A percentile compares a stretch with the other conserved stretches of the same genome.
Evolutionary conservation across 2,113 vertebrate genomes (phyloP).

Genomic region (Passer montanus): DNA sequence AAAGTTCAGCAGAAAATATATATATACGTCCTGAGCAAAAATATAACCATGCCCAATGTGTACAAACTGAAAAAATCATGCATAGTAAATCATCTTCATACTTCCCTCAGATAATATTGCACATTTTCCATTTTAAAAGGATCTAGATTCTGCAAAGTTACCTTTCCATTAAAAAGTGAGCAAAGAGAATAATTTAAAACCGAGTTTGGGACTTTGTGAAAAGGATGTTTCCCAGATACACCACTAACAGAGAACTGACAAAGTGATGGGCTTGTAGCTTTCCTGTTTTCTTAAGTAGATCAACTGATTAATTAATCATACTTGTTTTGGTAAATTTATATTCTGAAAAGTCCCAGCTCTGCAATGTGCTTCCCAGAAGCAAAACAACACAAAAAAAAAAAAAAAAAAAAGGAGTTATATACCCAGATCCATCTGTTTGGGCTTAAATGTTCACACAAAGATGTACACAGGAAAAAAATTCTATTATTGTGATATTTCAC

Average conservation of each 20-base stretch:
- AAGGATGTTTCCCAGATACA: background rate
- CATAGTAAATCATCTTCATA: conserved; percentile 65
- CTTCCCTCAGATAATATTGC: conserved; percentile 58
- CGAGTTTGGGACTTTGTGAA: background rate
- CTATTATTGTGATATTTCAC: background rate
- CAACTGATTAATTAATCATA: conserved; percentile 64
- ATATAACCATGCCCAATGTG: conserved; percentile 70
- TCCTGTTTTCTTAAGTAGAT: conserved; percentile 6
- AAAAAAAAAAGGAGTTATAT: background rate
- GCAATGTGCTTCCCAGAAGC: background rate
- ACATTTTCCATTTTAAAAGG: conserved; percentile 54
- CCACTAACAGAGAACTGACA: background rate
- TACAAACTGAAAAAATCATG: conserved; percentile 67
- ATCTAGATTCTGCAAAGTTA: conserved; percentile 41
- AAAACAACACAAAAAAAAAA: background rate
- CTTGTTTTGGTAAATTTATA: conserved; percentile 25
- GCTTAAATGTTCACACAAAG: background rate
- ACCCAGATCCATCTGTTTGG: background rate
- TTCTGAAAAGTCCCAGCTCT: background rate
- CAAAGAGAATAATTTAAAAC: conserved; percentile 48
- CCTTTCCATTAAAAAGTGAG: conserved; percentile 54
- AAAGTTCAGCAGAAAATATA: conserved; percentile 76
- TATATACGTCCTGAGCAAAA: conserved; percentile 64
- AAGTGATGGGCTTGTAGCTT: background rate
- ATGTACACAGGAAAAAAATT: background rate